phyloP scores from a whole-genome alignment of 2,888 invertebrate genomes.

The Alloscopus bannaensis region DNA sequence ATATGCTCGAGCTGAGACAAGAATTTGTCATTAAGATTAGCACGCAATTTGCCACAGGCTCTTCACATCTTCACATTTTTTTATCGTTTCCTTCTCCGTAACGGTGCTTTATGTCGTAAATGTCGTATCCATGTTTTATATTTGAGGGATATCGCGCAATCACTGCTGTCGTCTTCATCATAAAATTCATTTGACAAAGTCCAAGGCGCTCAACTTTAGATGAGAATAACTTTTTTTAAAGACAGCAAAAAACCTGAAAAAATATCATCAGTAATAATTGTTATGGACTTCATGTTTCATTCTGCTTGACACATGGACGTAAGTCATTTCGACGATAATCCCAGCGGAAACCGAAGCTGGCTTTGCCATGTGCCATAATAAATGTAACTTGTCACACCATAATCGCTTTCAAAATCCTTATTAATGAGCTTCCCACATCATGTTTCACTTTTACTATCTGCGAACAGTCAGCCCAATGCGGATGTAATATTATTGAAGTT shows the following conservation, averaged over 20 bases:
- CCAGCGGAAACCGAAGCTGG: background rate
- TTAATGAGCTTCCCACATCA: too few species aligned
- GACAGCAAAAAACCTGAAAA: background rate
- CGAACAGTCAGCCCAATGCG: too few species aligned
- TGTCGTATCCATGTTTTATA: background rate
- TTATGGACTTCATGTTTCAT: background rate
- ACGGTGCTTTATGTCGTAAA: background rate
- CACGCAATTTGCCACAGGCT: background rate
- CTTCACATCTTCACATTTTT: background rate
- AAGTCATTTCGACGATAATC: background rate
- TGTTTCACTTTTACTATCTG: too few species aligned
- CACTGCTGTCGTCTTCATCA: background rate
- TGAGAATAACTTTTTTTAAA: background rate
- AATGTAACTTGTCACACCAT: too few species aligned
- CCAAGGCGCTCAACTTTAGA: constrained; percentile 14
- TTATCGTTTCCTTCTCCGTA: constrained; percentile 1
- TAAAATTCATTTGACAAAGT: background rate
- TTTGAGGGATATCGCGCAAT: background rate
- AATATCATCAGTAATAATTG: background rate
- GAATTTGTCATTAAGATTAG: constrained; percentile 31
- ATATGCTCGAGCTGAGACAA: constrained; percentile 1
- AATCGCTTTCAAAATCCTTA: too few species aligned
- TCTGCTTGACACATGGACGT: background rate
- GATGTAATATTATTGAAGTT: too few species aligned
- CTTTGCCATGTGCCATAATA: too few species aligned